Evolutionary conservation across 2,888 invertebrate genomes (phyloP).

Genomic region (Cyrtodaria siliqua): DNA sequence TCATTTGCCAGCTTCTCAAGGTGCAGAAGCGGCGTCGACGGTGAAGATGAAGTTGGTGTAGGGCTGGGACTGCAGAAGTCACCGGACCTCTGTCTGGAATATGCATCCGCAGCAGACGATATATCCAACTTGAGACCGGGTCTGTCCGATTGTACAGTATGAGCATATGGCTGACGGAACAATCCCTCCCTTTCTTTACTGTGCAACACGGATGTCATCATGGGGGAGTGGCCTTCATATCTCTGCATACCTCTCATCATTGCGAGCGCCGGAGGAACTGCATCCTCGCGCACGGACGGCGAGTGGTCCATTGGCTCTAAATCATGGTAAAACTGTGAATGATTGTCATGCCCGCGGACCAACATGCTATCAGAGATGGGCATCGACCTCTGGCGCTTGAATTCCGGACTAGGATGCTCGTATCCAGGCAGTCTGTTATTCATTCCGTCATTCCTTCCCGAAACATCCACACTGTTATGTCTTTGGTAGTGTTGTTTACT

Average conservation of each 20-base stretch:
- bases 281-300: constrained; percentile 51
- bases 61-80: constrained; percentile 67
- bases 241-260: constrained; percentile 61
- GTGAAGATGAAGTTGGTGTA: constrained; percentile 53
- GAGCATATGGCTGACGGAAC: constrained; percentile 28
- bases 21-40: constrained; percentile 59
- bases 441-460: constrained; percentile 8
- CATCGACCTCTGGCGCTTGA: constrained; percentile 54
- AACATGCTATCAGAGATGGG: constrained; percentile 53
- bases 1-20: constrained; percentile 66
- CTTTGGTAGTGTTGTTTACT: constrained; percentile 37
- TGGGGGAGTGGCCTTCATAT: constrained; percentile 27
- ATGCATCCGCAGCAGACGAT: constrained; percentile 22
- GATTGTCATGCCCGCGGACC: constrained; percentile 52
- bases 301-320: constrained; percentile 60
- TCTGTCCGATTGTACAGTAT: constrained; percentile 1
- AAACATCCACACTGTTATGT: constrained; percentile 50
- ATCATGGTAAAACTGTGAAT: constrained; percentile 52
- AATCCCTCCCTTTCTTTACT: constrained; percentile 42
- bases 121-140: constrained; percentile 59
- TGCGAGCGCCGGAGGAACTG: constrained; percentile 55
- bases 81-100: constrained; percentile 27
- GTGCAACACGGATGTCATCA: constrained; percentile 37
- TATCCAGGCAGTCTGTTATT: constrained; percentile 20
- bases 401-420: constrained; percentile 52